Conservation (phyloP, 1,140 invertebrate species). For the Penaeus japonicus region DNA sequence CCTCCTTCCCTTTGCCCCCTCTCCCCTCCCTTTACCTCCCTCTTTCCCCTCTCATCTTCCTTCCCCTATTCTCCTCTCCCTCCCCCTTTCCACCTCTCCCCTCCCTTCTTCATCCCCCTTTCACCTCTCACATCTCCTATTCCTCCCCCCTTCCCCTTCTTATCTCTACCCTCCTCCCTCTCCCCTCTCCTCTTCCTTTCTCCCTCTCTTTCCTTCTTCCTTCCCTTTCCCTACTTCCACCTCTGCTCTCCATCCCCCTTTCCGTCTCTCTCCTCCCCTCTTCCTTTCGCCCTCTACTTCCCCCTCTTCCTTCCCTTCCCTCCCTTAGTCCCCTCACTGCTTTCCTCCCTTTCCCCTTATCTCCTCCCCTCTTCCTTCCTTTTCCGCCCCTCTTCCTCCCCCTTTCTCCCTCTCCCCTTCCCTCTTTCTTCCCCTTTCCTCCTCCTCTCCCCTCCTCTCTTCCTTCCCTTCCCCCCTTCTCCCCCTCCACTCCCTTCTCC, state of each 20-base stretch:
- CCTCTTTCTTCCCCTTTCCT: not conserved
- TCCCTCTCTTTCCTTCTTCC: not conserved
- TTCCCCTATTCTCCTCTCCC: not conserved
- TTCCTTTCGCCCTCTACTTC: not conserved
- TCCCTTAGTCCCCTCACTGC: not conserved
- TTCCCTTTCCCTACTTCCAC: not conserved
- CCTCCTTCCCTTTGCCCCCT: not conserved
- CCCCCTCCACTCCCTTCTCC: too few species aligned
- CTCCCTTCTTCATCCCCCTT: not conserved
- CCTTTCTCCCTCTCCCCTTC: not conserved
- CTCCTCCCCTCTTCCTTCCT: not conserved
- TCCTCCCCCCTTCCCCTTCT: too few species aligned
- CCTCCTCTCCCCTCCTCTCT: not conserved
- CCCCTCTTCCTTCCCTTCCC: not conserved
- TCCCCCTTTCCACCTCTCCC: not conserved
- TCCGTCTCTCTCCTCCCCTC: not conserved
- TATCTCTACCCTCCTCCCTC: too few species aligned
- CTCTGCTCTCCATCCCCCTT: not conserved
- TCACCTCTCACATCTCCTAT: not conserved
- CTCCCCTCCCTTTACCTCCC: not conserved
- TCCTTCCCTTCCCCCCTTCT: not conserved
- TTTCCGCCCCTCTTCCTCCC: not conserved
- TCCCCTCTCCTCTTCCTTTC: not conserved
- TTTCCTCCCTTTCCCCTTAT: not conserved
- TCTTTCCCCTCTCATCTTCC: not conserved